Evolutionary conservation across 1,140 invertebrate species (phyloP), one percentile per base, ranked within the genome.

Genomic region (Lucilia sericata): DNA sequence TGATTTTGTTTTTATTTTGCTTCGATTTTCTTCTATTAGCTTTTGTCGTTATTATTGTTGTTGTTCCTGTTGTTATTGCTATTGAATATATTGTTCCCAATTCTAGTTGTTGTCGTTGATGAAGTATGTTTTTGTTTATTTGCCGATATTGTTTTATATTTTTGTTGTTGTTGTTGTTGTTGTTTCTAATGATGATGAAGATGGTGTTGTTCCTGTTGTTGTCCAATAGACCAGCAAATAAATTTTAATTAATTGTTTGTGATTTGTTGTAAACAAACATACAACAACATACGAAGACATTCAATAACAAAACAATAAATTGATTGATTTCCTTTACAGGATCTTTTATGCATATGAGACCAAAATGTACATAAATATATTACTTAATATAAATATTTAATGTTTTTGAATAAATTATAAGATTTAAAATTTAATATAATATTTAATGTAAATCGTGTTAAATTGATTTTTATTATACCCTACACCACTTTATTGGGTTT

Each of bases 161-260:
- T 30, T 30, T n/a, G n/a, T n/a, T n/a, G n/a, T n/a, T n/a, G n/a
- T 42, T 42, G 42, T 60, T 60, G 65, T 70, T 70, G 65, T 25
- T 70, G 21, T 70, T 70, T 19, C 8, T 70, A 25, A 70, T 70
- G 65, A 70, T 70, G n/a, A 21, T 70, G 21, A 70, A 70, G n/a
- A 25, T 70, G 65, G 65, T 70, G 75, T 47, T 78, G 36, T 10
- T 42, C 36, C 36, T 78, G 36, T 78, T 78, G 42, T 78, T 78
- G 36, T 78, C 75, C 75, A 78, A 78, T 47, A 78, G 75, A 78
- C 34, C 75, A 78, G 75, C 36, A 78, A 78, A 78, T 78, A 78
- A 78, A 78, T 78, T 78, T 78, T 78, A 78, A 78, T 78, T 78
- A 47, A 78, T 78, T 47, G 75, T 78, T 75, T 78, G 75, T 78